These are phyloP conservation scores for Mergus octosetaceus DNA, from an alignment of 2,797 vertebrate species.

Conservation along the genomic window DNA sequence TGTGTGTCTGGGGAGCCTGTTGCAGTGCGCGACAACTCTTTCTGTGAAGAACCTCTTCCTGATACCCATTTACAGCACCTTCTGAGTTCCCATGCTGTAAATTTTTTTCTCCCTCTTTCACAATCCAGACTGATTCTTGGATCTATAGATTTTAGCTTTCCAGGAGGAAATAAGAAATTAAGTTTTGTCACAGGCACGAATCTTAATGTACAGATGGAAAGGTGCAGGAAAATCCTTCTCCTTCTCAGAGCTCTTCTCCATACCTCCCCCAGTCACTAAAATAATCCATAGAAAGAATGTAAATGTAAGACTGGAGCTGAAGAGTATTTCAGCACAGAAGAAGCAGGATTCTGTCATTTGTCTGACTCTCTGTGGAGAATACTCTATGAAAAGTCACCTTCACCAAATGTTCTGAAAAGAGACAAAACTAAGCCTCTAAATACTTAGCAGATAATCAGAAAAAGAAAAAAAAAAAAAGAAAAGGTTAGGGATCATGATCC, in stretches of 20 bases:
- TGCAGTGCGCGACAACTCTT: no score
- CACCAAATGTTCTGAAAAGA: not conserved
- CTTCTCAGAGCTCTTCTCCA: not conserved
- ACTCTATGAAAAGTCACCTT: not conserved
- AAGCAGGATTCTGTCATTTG: not conserved
- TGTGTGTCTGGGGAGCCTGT: no score
- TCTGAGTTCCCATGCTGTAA: not conserved
- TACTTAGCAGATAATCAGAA: constrained; percentile 6
- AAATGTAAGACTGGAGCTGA: not conserved
- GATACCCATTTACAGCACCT: not conserved
- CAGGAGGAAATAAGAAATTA: not conserved
- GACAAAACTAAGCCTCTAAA: not conserved
- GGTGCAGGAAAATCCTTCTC: not conserved
- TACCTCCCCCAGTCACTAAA: not conserved
- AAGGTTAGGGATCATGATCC: constrained; percentile 14
- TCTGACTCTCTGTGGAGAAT: not conserved
- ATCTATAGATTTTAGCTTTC: not conserved
- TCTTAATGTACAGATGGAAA: not conserved
- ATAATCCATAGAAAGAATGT: not conserved
- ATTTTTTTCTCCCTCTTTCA: not conserved
- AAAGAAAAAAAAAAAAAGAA: constrained; percentile 5
- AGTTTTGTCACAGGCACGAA: not conserved
- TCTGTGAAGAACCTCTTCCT: no score
- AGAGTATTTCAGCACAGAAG: not conserved
- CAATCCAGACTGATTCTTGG: not conserved